Conservation (phyloP, 2,888 invertebrate genomes). For the Drosophila bunnanda region DNA sequence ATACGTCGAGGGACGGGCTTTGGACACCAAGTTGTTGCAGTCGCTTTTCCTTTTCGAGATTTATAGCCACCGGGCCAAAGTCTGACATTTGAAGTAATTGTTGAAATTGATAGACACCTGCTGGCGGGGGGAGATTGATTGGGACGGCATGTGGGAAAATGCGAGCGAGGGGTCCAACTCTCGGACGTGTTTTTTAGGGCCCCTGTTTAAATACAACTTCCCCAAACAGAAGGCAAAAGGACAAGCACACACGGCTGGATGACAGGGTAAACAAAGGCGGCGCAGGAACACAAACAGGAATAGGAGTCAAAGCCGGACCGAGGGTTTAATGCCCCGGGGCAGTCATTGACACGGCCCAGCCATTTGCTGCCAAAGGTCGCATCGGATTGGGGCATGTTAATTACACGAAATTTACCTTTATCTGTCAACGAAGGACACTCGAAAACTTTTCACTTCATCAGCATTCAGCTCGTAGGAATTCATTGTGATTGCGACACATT, state of each 20-base stretch:
- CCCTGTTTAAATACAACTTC: constrained; percentile 48
- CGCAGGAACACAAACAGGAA: constrained; percentile 12
- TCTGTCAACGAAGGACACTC: background rate
- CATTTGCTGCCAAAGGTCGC: constrained; percentile 36
- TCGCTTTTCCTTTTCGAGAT: constrained; percentile 50
- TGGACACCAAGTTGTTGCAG: constrained; percentile 68
- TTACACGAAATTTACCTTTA: constrained; percentile 42
- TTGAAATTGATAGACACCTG: constrained; percentile 58
- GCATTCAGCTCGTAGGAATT: background rate
- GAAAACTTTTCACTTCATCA: constrained; percentile 26
- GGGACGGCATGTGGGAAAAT: constrained; percentile 32
- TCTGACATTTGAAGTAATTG: constrained; percentile 63
- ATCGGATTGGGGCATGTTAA: constrained; percentile 34
- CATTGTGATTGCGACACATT: constrained; percentile 5
- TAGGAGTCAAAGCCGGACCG: constrained; percentile 23
- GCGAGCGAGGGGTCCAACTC: constrained; percentile 1
- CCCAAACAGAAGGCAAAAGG: constrained; percentile 31
- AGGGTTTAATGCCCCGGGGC: constrained; percentile 70
- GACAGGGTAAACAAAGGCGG: constrained; percentile 58
- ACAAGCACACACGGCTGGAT: constrained; percentile 48
- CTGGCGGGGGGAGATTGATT: constrained; percentile 34
- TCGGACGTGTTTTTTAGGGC: constrained; percentile 34
- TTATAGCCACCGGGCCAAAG: constrained; percentile 54
- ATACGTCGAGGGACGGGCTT: background rate
- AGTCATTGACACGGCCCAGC: constrained; percentile 66